phyloP scores from a whole-genome alignment of 2,888 invertebrate species.

The Lasioglossum pauxillum region DNA sequence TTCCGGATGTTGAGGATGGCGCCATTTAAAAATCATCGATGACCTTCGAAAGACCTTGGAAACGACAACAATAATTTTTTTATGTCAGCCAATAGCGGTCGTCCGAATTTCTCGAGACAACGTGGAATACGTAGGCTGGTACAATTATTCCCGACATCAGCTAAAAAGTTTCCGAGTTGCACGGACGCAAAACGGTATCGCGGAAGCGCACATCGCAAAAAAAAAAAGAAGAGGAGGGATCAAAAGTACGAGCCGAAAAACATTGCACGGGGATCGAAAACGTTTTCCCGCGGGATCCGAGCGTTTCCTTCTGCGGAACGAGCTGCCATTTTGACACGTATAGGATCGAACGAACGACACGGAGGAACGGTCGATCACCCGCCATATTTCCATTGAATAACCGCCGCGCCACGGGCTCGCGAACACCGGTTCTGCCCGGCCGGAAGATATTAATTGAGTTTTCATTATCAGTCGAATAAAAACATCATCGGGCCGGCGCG shows the following conservation, averaged over 20 bases:
- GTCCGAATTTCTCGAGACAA: no score
- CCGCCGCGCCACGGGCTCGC: not conserved
- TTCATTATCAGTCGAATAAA: slow-evolving; percentile 4
- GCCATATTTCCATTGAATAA: slow-evolving; percentile 27
- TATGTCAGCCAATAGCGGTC: no score
- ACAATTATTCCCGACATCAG: no score
- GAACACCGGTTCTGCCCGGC: not conserved
- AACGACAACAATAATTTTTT: no score
- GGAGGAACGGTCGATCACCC: slow-evolving; percentile 10
- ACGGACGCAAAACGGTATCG: not conserved
- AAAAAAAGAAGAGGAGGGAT: not conserved
- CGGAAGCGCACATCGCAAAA: slow-evolving; percentile 21
- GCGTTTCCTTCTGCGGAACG: slow-evolving; percentile 6
- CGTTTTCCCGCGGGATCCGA: slow-evolving; percentile 26
- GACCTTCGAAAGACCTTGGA: no score
- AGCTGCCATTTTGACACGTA: slow-evolving; percentile 21
- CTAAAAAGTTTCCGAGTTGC: slow-evolving; percentile 47
- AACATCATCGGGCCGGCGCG: not conserved
- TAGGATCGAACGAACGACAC: slow-evolving; percentile 4
- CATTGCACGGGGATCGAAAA: slow-evolving; percentile 4
- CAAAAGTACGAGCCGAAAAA: slow-evolving; percentile 23
- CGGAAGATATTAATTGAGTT: slow-evolving; percentile 35
- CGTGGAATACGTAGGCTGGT: no score
- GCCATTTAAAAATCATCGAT: no score
- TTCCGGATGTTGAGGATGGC: no score